These are phyloP conservation scores for Hipparchia semele DNA, from an alignment of 2,888 invertebrate genomes.

Conservation along the genomic window DNA sequence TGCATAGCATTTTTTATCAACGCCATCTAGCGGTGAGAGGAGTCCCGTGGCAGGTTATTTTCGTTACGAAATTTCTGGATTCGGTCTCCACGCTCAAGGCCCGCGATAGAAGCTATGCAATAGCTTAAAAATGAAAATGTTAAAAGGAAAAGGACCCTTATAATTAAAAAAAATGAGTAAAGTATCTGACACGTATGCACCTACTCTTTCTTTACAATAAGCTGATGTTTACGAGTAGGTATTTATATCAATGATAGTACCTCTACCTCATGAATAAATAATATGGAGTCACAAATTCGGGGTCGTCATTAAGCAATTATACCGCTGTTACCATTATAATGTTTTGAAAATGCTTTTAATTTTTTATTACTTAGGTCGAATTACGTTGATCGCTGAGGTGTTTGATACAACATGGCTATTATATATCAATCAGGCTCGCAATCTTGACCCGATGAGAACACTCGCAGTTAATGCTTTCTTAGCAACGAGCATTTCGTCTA, in stretches of 20 bases:
- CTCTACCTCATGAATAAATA: slow-evolving; percentile 75
- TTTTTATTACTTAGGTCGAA: slow-evolving; percentile 74
- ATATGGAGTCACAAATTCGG: slow-evolving; percentile 75
- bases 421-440: slow-evolving; percentile 74
- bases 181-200: too few relatives aligned
- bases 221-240: not conserved
- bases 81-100: too few relatives aligned
- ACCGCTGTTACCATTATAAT: slow-evolving; percentile 75
- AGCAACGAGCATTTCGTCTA: not conserved
- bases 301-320: slow-evolving; percentile 79
- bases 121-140: too few relatives aligned
- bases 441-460: slow-evolving; percentile 38
- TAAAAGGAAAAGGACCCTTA: too few relatives aligned
- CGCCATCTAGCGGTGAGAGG: too few relatives aligned
- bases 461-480: slow-evolving; percentile 30
- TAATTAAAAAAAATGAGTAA: too few relatives aligned
- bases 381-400: slow-evolving; percentile 71
- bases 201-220: too few relatives aligned
- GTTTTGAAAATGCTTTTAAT: slow-evolving; percentile 81
- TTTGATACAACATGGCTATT: slow-evolving; percentile 68
- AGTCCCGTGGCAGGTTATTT: too few relatives aligned
- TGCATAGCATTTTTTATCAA: too few relatives aligned
- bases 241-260: slow-evolving; percentile 1
- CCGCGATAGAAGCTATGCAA: too few relatives aligned
- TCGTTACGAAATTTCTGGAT: too few relatives aligned